Base-by-base conservation (phyloP, 1,140 invertebrate genomes). In the Philopotamus ludificatus region DNA sequence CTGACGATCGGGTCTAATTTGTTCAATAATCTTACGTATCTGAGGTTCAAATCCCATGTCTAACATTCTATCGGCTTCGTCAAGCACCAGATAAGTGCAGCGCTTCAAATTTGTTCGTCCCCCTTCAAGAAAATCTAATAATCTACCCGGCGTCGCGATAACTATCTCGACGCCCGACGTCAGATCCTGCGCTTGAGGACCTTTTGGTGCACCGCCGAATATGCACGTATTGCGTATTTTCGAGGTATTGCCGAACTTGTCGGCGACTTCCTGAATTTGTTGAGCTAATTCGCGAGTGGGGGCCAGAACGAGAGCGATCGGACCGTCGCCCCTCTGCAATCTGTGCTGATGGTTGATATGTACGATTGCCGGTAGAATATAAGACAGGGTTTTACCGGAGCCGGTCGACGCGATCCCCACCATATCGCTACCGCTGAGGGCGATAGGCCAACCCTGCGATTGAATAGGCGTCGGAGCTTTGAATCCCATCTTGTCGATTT, bases 11-110 rank as follows among this genome's bases (percentile, higher is more conserved):
- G 89, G 89, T 65, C 89, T 79, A 50, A 98, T 96, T 82, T 98
- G 95, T 74, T 94, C 90, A 72, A 99, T 89, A 67, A 99, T 98
- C 81, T 97, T 97, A 66, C 95, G 85, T 68, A 99, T 99, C 82
- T 99, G 97, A 0, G 96, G 96, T 77, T 99, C 97, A 79, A 99
- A 99, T 67, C 97, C 97, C 97, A 98, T 98, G 74, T 99, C 97
- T 62, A 98, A 83, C 96, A 98, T 85, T 72, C 97, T 85, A 77
- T 99, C 97, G 70, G 97, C 97, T 79, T 99, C 97, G 80, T 99
- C 97, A 8, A 99, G 79, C 9, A 99, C 96, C 55, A 99, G 82
- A 81, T 97, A 99, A 47, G 95, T 98, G 73, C 90, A 93, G 67
- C 95, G 86, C 68, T 87, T 86, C 28, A 99, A 80, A 75, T 95